Evolutionary conservation across 2,113 vertebrate genomes (phyloP).

Genomic region (Dasyprocta punctata): DNA sequence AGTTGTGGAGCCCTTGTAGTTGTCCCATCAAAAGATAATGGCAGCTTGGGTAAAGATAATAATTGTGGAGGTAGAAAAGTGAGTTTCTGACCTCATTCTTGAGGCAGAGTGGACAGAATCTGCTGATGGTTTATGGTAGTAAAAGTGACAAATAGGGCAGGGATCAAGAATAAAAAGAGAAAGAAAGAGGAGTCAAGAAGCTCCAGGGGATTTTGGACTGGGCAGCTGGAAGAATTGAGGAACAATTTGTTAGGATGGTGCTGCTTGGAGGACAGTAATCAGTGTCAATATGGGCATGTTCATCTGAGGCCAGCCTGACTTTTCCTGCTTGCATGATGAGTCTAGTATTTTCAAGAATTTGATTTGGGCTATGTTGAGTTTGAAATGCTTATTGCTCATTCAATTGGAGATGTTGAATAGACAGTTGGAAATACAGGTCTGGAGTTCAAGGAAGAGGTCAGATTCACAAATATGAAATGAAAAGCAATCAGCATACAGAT

Average conservation of each 20-base stretch:
- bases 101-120: not conserved
- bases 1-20: not conserved
- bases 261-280: not conserved
- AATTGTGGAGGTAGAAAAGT: not conserved
- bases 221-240: not conserved
- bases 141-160: not conserved
- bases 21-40: not conserved
- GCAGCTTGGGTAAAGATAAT: not conserved
- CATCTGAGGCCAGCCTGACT: not conserved
- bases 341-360: slow-evolving; percentile 20
- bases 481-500: slow-evolving; percentile 40
- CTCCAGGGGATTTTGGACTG: not conserved
- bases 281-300: not conserved
- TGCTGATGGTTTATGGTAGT: not conserved
- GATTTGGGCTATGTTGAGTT: not conserved
- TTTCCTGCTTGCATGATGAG: not conserved
- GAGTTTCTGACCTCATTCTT: not conserved
- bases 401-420: not conserved
- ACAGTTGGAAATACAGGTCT: slow-evolving; percentile 9
- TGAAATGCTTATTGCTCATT: slow-evolving; percentile 43
- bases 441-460: slow-evolving; percentile 51
- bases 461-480: not conserved
- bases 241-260: not conserved
- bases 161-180: not conserved
- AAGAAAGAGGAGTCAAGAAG: not conserved